Base-by-base conservation (phyloP, 2,797 vertebrate genomes). In the Channa striata region DNA sequence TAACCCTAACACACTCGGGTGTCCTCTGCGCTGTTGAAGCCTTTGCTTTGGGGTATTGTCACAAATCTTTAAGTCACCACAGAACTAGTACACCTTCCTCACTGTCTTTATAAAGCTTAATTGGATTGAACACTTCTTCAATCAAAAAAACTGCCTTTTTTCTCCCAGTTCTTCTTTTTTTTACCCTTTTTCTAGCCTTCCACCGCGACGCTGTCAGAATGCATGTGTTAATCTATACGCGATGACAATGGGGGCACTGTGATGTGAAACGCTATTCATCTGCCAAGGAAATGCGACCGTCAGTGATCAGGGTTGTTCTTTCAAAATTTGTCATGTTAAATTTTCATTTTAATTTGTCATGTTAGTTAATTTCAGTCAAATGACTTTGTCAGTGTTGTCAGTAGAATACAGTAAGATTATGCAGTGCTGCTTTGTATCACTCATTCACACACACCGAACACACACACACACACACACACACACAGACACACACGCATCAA, bases 1-100 rank as follows among this genome's bases (percentile, higher is more conserved):
- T 95, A 95, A 95, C 92, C 92, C 79, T 9, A 89, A 90, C 88
- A 90, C 89, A 86, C 92, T 83, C 86, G 91, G 88, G 89, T 83
- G 80, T 92, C 87, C 86, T 89, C 93, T 88, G 82, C 93, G 81
- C 72, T 59, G 87, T 82, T 83, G 84, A 79, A 88, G 89, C 74
- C 85, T 87, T 88, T 88, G 83, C 92, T 92, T 91, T 82, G 78
- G 93, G 90, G 87, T 87, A 91, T 90, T 91, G 89, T 89, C 88
- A 88, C 72, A 81, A 87, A 92, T 92, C 86, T 90, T 91, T 83
- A 88, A 84, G 78, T 81, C 81, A 70, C 79, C 59, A 78, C 73
- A 87, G 79, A 92, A 85, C 63, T 59, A 59, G 69, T 78, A 74
- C 87, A 92, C 89, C 87, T 92, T 92, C 82, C 72, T 90, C 71